phyloP scores from a whole-genome alignment of 2,797 vertebrate genomes.

The Semaprochilodus insignis region DNA sequence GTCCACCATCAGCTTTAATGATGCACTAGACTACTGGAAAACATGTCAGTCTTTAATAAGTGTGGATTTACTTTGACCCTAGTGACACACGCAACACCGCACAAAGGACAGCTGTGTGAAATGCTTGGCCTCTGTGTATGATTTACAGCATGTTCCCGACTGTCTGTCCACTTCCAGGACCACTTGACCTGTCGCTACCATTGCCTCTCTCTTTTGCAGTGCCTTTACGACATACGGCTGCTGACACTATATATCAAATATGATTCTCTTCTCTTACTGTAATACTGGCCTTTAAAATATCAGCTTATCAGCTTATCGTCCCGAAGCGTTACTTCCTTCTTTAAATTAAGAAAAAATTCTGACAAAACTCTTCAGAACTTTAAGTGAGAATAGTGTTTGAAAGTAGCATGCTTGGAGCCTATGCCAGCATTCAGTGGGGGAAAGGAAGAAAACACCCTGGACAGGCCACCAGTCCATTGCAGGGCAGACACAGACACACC shows the following conservation, averaged over 20 bases:
- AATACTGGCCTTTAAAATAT: neutral
- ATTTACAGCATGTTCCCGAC: neutral
- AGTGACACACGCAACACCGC: neutral
- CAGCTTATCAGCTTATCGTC: neutral
- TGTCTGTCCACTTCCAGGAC: neutral
- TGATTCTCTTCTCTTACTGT: neutral
- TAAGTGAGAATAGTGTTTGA: too few relatives aligned
- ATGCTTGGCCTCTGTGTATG: neutral
- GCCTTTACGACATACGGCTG: neutral
- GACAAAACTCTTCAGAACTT: too few relatives aligned
- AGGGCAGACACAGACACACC: too few relatives aligned
- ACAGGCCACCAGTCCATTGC: too few relatives aligned
- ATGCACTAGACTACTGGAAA: neutral
- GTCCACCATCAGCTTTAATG: neutral
- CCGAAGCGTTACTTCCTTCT: too few relatives aligned
- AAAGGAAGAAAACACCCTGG: too few relatives aligned
- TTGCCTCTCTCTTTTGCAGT: neutral
- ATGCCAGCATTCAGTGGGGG: too few relatives aligned
- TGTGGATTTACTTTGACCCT: neutral
- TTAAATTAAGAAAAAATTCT: too few relatives aligned
- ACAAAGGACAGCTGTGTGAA: neutral
- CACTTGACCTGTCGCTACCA: neutral
- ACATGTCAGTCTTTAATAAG: neutral
- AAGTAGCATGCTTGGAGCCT: too few relatives aligned
- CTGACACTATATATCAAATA: too few relatives aligned